phyloP scores from a whole-genome alignment of 2,888 invertebrate genomes.

The Brenthis ino region DNA sequence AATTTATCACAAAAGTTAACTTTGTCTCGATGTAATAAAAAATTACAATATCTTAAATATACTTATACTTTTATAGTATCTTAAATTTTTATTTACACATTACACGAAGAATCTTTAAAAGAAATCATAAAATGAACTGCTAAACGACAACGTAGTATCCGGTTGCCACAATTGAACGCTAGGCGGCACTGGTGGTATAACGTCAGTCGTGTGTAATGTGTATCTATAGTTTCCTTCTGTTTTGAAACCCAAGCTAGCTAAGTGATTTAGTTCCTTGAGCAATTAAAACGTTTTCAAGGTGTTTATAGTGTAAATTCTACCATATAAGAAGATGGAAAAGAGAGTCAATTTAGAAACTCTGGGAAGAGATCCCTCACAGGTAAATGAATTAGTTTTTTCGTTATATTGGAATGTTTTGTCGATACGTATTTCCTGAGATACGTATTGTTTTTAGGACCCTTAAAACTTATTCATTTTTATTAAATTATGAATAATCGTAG shows the following conservation, averaged over 20 bases:
- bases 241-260: constrained; percentile 84
- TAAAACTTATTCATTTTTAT: constrained; percentile 24
- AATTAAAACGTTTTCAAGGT: constrained; percentile 63
- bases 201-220: constrained; percentile 74
- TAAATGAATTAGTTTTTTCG: constrained; percentile 81
- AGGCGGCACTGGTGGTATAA: constrained; percentile 74
- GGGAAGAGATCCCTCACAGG: constrained; percentile 94
- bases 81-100: constrained; percentile 1
- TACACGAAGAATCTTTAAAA: constrained; percentile 4
- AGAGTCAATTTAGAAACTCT: constrained; percentile 97
- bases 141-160: constrained; percentile 60
- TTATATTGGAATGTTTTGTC: constrained; percentile 79
- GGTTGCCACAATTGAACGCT: constrained; percentile 61
- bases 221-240: constrained; percentile 83
- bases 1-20: background rate
- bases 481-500: constrained; percentile 14
- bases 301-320: constrained; percentile 59
- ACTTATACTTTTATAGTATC: background rate
- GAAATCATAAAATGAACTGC: constrained; percentile 41
- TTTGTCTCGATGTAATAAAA: background rate
- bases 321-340: constrained; percentile 89
- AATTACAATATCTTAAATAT: background rate
- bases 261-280: constrained; percentile 73
- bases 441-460: constrained; percentile 34
- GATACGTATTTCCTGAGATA: constrained; percentile 78